Percentiles rank a stretch among this genome's conserved stretches.
These are phyloP conservation scores for Betta splendens DNA, from an alignment of 2,797 vertebrate species.

Conservation along the genomic window DNA sequence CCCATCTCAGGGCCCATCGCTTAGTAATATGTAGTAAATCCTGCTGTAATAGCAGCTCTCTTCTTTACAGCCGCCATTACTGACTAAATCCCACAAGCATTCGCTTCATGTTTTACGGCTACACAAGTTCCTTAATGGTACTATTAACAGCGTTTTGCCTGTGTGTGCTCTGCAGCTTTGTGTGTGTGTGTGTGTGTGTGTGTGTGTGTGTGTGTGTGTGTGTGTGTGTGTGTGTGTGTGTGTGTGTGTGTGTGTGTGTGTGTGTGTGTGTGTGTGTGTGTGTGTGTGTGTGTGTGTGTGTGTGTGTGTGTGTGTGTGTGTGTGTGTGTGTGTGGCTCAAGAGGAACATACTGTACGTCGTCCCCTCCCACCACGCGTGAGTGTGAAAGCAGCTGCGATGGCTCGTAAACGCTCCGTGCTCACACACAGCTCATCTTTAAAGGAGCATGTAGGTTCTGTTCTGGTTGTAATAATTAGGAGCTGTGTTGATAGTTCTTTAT, in stretches of 20 bases:
- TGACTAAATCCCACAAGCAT: constrained; percentile 68
- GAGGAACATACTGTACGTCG: constrained; percentile 20
- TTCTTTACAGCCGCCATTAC: constrained; percentile 65
- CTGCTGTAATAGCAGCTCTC: constrained; percentile 59
- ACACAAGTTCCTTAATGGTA: constrained; percentile 59
- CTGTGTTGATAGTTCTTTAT: constrained; percentile 43
- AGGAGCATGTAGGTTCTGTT: constrained; percentile 52
- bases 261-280: no score
- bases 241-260: no score
- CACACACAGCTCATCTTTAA: constrained; percentile 47
- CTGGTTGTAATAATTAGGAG: constrained; percentile 48
- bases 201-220: no score
- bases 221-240: no score
- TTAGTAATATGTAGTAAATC: constrained; percentile 66
- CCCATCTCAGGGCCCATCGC: constrained; percentile 26
- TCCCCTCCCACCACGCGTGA: constrained; percentile 14
- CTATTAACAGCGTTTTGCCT: constrained; percentile 52
- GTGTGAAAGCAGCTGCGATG: constrained; percentile 49
- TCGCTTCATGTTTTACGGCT: constrained; percentile 63
- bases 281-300: no score
- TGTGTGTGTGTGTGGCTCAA: constrained; percentile 1
- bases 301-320: no score
- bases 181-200: no score
- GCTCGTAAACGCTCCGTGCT: constrained; percentile 34
- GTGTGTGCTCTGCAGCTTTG: constrained; percentile 21